phyloP scores from a whole-genome alignment of 2,113 vertebrate genomes.

The Orthonyx spaldingii region DNA sequence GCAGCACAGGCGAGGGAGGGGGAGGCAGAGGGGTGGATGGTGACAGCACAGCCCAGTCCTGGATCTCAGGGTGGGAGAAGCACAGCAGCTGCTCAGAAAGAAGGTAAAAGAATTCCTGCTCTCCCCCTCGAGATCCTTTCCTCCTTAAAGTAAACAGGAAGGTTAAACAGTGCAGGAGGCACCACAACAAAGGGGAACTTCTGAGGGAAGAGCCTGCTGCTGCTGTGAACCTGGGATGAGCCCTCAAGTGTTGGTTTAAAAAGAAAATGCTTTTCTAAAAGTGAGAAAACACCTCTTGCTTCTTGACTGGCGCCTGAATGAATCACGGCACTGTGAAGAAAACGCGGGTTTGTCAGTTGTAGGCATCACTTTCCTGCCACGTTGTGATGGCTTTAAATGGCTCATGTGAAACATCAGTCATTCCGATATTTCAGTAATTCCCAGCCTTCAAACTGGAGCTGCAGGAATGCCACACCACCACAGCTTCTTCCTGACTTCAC shows the following conservation, averaged over 20 bases:
- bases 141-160: background rate
- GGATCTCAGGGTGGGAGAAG: rapidly evolving
- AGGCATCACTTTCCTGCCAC: background rate
- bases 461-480: background rate
- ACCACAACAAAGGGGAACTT: background rate
- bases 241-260: background rate
- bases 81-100: background rate
- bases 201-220: background rate
- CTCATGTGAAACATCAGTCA: background rate
- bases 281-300: background rate
- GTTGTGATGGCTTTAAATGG: background rate
- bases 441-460: background rate
- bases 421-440: background rate
- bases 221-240: background rate
- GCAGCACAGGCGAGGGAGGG: background rate
- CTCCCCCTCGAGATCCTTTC: background rate
- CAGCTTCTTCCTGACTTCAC: background rate
- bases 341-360: background rate
- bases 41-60: background rate
- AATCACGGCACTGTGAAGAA: background rate
- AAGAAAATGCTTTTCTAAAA: background rate
- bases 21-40: background rate
- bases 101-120: background rate
- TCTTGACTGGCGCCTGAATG: background rate
- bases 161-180: background rate